Base-by-base conservation (phyloP, 2,113 vertebrate species). In the Acrocephalus kingi region DNA sequence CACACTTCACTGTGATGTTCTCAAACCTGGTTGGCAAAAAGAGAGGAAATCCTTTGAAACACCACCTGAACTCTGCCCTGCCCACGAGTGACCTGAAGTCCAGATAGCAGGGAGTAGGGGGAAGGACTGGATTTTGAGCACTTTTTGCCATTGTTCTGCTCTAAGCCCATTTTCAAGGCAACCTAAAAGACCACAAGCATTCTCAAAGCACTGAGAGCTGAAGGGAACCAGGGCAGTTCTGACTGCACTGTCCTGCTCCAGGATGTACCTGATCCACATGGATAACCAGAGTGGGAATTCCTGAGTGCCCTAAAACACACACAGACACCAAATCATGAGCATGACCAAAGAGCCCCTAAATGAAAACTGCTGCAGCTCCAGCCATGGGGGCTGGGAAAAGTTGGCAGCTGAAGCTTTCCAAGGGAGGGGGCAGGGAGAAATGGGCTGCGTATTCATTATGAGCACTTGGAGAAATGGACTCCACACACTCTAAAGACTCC, bases 291-390 rank as follows among this genome's bases (percentile, higher is more conserved):
- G 33, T 0, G 48, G 73, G 63, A 76, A 64, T 71, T 94, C 59
- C 61, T 45, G 13, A 84, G 48, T 69, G 28, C 45, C 3, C 1
- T 48, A 80, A 74, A 80, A 77, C 35, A 35, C 9, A 64, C 37
- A 75, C 25, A 77, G 55, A 52, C 35, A 73, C 30, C 59, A 89
- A 93, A 68, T 43, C 45, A 69, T 0, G 1, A 87, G 58, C 80
- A 77, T 27, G 64, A 54, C 77, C 68, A 87, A 64, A 68, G 22
- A 91, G 72, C 59, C 69, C 81, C 73, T 89, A 87, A 87, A 84
- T 51, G 52, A 93, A 94, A 95, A 81, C 89, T 81, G 69, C 81
- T 92, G 89, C 82, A 2, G 15, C 59, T 77, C 35, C 15, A 58
- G 48, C 52, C 48, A 45, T 24, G 30, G 54, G 63, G 77, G 72